Evolutionary conservation across 2,797 vertebrate genomes (phyloP).

Genomic region (Eulemur coronatus): DNA sequence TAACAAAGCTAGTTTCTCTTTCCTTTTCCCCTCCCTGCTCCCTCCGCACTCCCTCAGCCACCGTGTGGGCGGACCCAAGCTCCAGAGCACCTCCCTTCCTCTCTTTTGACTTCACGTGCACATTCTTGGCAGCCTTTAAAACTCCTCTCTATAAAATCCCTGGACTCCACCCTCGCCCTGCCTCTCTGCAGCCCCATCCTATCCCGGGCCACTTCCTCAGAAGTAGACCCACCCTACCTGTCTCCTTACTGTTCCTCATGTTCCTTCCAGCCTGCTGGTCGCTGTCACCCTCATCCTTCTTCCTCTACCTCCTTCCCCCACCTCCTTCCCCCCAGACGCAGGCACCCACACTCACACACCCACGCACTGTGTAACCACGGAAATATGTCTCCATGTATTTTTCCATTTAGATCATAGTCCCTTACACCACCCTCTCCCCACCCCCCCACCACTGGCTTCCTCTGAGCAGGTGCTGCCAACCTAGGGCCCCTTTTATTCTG

Average conservation of each 20-base stretch:
- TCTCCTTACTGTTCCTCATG: not conserved
- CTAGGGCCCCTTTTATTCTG: not conserved
- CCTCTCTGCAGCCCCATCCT: not conserved
- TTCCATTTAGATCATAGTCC: not conserved
- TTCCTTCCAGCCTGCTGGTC: not conserved
- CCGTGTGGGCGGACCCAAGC: not conserved
- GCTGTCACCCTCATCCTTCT: not conserved
- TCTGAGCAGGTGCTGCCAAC: not conserved
- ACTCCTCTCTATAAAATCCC: not conserved
- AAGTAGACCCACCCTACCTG: not conserved
- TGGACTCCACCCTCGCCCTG: not conserved
- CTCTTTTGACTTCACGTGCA: not conserved
- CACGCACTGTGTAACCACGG: not conserved
- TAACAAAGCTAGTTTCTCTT: constrained; percentile 57
- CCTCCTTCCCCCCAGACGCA: not conserved
- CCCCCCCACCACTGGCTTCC: not conserved
- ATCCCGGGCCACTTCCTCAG: not conserved
- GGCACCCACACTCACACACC: not conserved
- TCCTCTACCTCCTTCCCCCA: not conserved
- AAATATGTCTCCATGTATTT: not conserved
- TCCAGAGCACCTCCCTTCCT: not conserved
- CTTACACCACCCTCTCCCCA: not conserved
- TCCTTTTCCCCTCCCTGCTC: not conserved
- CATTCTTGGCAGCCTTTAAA: constrained; percentile 1
- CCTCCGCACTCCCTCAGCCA: not conserved